These are phyloP conservation scores for Rhagoletis zephyria DNA, from an alignment of 1,140 invertebrate genomes.

Conservation along the genomic window DNA sequence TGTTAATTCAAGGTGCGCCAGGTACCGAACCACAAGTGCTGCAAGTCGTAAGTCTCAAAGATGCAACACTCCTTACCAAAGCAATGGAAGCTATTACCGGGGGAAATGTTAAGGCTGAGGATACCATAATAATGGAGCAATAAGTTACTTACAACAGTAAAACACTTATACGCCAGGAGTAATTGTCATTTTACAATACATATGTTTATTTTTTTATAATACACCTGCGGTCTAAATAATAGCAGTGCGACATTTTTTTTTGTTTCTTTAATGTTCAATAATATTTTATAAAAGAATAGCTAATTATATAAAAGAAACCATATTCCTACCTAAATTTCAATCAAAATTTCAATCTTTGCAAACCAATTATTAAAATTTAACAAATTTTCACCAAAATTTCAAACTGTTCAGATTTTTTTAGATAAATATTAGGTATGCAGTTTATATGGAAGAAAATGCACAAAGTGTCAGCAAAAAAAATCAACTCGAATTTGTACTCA, in stretches of 20 bases:
- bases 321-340: neutral
- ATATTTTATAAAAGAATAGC: neutral
- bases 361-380: too few relatives aligned
- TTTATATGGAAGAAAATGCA: too few relatives aligned
- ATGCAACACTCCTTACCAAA: constrained; percentile 84
- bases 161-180: neutral
- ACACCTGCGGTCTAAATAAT: neutral
- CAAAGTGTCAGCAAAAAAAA: too few relatives aligned
- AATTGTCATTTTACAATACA: too few relatives aligned
- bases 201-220: neutral
- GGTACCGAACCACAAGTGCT: constrained; percentile 83
- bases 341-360: neutral
- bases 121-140: constrained; percentile 72
- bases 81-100: constrained; percentile 79
- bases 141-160: constrained; percentile 56
- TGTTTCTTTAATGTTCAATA: neutral
- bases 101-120: constrained; percentile 73
- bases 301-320: too few relatives aligned
- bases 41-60: constrained; percentile 87
- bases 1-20: constrained; percentile 83
- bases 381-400: too few relatives aligned
- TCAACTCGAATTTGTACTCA: too few relatives aligned
- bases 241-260: neutral
- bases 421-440: neutral
- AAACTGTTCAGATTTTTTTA: neutral